A percentile compares a stretch with the other conserved stretches of the same genome.
Evolutionary conservation across 2,888 invertebrate genomes (phyloP).

Genomic region (Sphaerophoria rueppellii): DNA sequence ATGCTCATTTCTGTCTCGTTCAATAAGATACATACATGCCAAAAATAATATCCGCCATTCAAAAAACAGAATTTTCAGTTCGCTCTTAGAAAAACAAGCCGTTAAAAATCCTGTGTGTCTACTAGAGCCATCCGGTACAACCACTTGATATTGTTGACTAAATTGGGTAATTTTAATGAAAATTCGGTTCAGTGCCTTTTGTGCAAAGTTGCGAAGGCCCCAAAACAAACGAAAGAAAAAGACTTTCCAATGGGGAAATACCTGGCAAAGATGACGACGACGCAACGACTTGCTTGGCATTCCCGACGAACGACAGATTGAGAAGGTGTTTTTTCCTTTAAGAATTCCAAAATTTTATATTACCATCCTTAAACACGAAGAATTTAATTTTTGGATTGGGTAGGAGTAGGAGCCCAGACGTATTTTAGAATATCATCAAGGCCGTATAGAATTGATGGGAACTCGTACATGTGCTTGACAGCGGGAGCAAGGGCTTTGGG

Average conservation of each 20-base stretch:
- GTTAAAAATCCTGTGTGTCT: background rate
- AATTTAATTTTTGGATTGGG: background rate
- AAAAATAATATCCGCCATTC: background rate
- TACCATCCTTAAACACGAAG: conserved; percentile 1
- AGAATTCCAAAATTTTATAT: conserved; percentile 54
- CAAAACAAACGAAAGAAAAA: conserved; percentile 32
- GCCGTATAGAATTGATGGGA: conserved; percentile 54
- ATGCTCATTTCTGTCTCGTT: conserved; percentile 6
- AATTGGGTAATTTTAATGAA: conserved; percentile 68
- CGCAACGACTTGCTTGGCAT: background rate
- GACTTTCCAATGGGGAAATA: conserved; percentile 31
- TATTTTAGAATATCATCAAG: conserved; percentile 51
- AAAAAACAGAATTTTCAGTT: background rate
- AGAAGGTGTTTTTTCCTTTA: conserved; percentile 21
- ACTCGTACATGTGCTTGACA: conserved; percentile 27
- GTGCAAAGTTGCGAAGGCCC: background rate
- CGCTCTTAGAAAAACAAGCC: no score
- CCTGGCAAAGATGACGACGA: background rate
- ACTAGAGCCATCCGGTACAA: background rate
- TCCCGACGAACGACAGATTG: conserved; percentile 19
- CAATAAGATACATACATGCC: background rate
- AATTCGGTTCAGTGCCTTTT: conserved; percentile 59
- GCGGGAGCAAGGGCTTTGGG: background rate
- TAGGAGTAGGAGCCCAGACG: conserved; percentile 18
- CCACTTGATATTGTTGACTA: conserved; percentile 54